phyloP scores from a whole-genome alignment of 2,888 invertebrate genomes.

The Ditylenchus weischeri region DNA sequence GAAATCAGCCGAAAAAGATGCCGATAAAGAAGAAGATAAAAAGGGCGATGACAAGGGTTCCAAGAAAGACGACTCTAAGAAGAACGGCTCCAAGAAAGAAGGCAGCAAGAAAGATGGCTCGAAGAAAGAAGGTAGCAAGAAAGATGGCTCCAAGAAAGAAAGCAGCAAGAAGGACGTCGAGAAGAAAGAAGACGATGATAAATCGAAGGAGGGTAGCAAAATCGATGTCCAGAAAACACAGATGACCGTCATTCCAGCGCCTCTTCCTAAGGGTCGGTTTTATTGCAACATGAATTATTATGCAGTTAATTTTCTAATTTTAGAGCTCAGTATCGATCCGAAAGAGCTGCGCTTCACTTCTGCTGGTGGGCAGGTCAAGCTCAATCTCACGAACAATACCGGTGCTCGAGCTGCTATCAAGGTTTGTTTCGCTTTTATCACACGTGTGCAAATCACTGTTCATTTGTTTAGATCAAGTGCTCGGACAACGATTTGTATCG shows the following conservation, averaged over 20 bases:
- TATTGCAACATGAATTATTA: too few relatives aligned
- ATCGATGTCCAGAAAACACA: slow-evolving; percentile 14
- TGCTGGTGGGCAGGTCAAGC: too few relatives aligned
- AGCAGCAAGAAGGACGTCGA: too few relatives aligned
- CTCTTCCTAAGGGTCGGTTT: neutral
- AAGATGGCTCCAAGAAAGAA: too few relatives aligned
- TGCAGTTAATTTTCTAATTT: neutral
- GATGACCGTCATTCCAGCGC: slow-evolving; percentile 1
- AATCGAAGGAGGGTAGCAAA: slow-evolving; percentile 16
- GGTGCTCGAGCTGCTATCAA: too few relatives aligned
- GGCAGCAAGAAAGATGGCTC: neutral
- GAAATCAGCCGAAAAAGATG: slow-evolving; percentile 14
- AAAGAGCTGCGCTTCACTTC: too few relatives aligned
- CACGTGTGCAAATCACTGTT: too few relatives aligned
- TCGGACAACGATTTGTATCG: too few relatives aligned
- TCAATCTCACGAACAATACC: too few relatives aligned
- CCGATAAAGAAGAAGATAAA: slow-evolving; percentile 14
- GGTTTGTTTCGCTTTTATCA: neutral
- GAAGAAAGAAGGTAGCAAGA: too few relatives aligned
- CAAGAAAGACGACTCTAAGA: slow-evolving; percentile 13
- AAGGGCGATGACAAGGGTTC: too few relatives aligned
- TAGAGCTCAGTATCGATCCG: slow-evolving; percentile 16
- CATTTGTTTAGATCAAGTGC: too few relatives aligned
- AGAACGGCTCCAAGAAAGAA: slow-evolving; percentile 17
- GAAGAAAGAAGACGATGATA: slow-evolving; percentile 5